phyloP scores from a whole-genome alignment of 1,140 invertebrate genomes.

The Calosoma granatense region DNA sequence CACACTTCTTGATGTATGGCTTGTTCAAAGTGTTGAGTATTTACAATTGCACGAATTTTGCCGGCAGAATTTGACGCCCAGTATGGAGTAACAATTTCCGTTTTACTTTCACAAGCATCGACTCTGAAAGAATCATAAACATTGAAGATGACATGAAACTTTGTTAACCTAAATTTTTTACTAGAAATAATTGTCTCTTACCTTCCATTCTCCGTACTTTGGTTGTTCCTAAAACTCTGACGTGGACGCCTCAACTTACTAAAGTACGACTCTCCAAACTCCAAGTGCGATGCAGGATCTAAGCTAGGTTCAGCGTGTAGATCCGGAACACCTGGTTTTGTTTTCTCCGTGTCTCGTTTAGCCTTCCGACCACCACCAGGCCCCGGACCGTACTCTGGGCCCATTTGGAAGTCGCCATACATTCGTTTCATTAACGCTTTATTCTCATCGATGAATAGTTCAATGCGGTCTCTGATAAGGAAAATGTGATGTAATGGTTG shows the following conservation, averaged over 20 bases:
- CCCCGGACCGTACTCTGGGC: conserved; percentile 39
- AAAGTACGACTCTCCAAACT: conserved; percentile 41
- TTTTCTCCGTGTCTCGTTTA: conserved; percentile 39
- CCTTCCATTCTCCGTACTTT: conserved; percentile 49
- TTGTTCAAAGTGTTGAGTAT: conserved; percentile 90
- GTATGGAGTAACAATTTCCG: conserved; percentile 88
- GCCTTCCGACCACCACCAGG: conserved; percentile 4
- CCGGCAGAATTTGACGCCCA: conserved; percentile 88
- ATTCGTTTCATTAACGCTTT: conserved; percentile 85
- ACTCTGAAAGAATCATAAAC: conserved; percentile 45
- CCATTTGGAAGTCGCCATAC: conserved; percentile 77
- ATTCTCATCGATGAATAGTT: conserved; percentile 86
- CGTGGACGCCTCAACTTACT: conserved; percentile 40
- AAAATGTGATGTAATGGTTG: conserved; percentile 20
- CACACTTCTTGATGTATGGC: conserved; percentile 92
- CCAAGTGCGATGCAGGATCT: conserved; percentile 23
- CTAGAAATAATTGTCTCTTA: no score
- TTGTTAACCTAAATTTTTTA: no score
- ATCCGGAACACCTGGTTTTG: conserved; percentile 40
- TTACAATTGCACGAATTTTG: conserved; percentile 83
- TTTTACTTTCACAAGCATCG: conserved; percentile 82
- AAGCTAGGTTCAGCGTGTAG: conserved; percentile 35
- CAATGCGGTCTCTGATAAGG: conserved; percentile 76
- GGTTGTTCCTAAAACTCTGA: conserved; percentile 42
- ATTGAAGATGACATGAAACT: not conserved